Conservation (phyloP, 2,113 vertebrate genomes). For the Dissostichus mawsoni region DNA sequence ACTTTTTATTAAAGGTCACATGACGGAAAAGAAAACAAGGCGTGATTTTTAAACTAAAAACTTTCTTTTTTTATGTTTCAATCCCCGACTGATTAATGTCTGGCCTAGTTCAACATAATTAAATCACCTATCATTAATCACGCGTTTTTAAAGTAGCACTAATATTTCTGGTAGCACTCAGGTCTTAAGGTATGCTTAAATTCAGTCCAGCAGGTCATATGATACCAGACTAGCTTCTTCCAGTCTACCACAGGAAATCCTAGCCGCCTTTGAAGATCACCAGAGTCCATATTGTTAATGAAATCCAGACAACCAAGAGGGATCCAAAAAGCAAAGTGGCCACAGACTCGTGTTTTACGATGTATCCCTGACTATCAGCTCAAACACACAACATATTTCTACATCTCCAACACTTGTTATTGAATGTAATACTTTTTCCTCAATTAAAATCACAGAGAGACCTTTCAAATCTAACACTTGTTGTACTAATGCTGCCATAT, state of each 20-base stretch:
- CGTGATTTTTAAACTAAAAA: conserved; percentile 9
- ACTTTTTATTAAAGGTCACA: conserved; percentile 28
- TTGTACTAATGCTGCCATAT: neutral
- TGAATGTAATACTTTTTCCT: neutral
- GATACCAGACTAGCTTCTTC: conserved; percentile 69
- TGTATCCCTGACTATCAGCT: conserved; percentile 38
- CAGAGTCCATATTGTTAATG: conserved; percentile 82
- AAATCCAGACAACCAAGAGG: conserved; percentile 74
- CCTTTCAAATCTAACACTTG: neutral
- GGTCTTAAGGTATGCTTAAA: conserved; percentile 72
- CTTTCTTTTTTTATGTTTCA: conserved; percentile 23
- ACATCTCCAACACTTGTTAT: conserved; percentile 28
- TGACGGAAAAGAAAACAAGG: conserved; percentile 9
- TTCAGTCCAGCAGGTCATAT: conserved; percentile 74
- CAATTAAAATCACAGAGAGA: neutral
- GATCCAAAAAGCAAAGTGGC: conserved; percentile 50
- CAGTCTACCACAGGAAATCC: conserved; percentile 78
- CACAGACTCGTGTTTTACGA: conserved; percentile 41
- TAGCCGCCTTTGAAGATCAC: conserved; percentile 79
- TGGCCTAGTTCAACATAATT: neutral
- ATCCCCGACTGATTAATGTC: conserved; percentile 2
- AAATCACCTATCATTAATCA: conserved; percentile 36
- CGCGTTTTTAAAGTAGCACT: conserved; percentile 41
- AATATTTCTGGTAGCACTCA: conserved; percentile 56
- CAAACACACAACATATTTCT: conserved; percentile 21